Conservation (phyloP, 2,113 vertebrate genomes). For the Bujurquina vittata region DNA sequence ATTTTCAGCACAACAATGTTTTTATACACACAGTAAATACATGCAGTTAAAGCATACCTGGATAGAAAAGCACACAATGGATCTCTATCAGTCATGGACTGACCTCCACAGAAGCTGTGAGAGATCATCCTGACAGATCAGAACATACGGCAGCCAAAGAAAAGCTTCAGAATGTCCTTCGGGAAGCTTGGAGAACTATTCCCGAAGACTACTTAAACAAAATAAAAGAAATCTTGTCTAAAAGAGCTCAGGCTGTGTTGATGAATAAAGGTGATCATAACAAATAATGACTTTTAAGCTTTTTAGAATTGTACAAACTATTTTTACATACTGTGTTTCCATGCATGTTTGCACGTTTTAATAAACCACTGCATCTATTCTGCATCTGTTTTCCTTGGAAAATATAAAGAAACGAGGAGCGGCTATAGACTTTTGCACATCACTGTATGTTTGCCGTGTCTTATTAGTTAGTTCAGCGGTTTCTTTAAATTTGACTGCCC, state of each 20-base stretch:
- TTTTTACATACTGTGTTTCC: not conserved
- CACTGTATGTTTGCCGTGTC: not conserved
- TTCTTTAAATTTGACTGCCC: not conserved
- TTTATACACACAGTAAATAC: not conserved
- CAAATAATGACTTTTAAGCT: not conserved
- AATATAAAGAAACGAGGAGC: not conserved
- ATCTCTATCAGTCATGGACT: not conserved
- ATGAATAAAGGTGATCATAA: not conserved
- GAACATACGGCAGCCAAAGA: not conserved
- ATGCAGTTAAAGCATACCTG: not conserved
- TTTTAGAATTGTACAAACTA: not conserved
- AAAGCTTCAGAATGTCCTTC: not conserved
- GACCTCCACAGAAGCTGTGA: not conserved
- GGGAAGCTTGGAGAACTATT: not conserved
- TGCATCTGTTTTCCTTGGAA: not conserved
- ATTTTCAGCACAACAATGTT: not conserved
- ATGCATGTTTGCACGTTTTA: not conserved
- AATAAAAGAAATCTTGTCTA: not conserved
- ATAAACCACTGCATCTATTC: not conserved
- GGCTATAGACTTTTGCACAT: not conserved
- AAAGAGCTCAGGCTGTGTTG: not conserved
- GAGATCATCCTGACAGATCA: not conserved
- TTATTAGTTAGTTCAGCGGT: not conserved
- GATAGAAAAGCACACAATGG: not conserved
- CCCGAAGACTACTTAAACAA: not conserved